A percentile compares a stretch with the other conserved stretches of the same genome.
phyloP scores from a whole-genome alignment of 2,888 invertebrate species.

The Callosobruchus maculatus region DNA sequence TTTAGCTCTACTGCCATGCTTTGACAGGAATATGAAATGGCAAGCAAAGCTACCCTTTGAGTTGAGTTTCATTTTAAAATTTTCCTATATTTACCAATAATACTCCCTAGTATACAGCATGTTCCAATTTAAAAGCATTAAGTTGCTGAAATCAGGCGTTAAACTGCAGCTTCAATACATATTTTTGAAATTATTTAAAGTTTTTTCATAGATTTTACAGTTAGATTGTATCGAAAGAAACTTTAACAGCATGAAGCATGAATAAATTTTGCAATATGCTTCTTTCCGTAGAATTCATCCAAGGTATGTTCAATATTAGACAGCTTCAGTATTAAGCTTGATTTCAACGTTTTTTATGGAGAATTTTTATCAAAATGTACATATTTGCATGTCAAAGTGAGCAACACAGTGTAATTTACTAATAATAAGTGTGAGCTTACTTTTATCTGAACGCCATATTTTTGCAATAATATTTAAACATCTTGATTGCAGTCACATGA shows the following conservation, averaged over 20 bases:
- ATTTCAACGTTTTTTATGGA: background rate
- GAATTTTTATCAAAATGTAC: background rate
- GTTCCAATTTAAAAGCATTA: background rate
- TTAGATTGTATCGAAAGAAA: background rate
- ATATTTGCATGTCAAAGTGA: background rate
- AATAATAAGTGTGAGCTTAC: too few relatives aligned
- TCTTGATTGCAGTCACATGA: too few relatives aligned
- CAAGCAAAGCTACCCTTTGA: too few relatives aligned
- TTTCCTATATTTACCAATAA: background rate
- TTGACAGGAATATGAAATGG: too few relatives aligned
- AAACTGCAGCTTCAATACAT: background rate
- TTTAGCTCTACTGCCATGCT: too few relatives aligned
- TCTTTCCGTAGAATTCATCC: background rate
- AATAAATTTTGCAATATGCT: background rate
- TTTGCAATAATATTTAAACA: too few relatives aligned
- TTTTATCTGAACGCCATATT: too few relatives aligned
- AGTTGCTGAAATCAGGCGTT: background rate
- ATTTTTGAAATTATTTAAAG: background rate
- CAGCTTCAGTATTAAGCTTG: background rate
- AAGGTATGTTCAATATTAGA: background rate
- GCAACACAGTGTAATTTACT: background rate
- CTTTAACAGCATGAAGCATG: background rate
- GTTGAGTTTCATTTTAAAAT: too few relatives aligned
- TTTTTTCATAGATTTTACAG: too few relatives aligned
- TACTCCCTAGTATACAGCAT: background rate